Evolutionary conservation across 2,113 vertebrate genomes (phyloP), one percentile per base, ranked within the genome.

Genomic region (Cynoglossus semilaevis): DNA sequence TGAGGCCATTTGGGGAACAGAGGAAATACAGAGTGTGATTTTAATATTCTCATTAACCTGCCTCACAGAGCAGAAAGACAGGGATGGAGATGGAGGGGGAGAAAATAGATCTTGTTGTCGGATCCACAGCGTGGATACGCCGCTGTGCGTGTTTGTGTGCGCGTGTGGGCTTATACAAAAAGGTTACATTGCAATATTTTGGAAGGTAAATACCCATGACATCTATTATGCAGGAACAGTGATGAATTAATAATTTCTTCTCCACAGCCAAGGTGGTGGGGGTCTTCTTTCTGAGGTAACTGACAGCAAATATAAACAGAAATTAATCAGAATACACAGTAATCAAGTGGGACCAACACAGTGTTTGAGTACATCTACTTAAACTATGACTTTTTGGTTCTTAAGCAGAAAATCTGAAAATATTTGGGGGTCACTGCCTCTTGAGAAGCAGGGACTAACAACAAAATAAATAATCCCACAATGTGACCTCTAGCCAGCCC

Each of bases 11-110:
- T 84, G 80, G 83, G 86, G 81, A 78, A 72, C 84, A 90, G 89
- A 91, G 88, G 90, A 90, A 89, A 91, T 88, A 89, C 91, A 91
- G 94, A 94, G 92, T 93, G 94, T 94, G 94, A 92, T 93, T 95
- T 96, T 94, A 95, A 94, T 94, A 93, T 94, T 90, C 84, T 84
- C 87, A 89, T 90, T 87, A 90, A 88, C 87, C 81, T 86, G 82
- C 74, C 78, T 85, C 59, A 38, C 72, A 41, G 82, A 84, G 88
- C 87, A 85, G 74, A 80, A 83, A 84, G 67, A 77, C 72, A 66
- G 40, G 62, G 80, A 80, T 74, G 76, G 70, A 63, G 58, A 64
- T 53, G 66, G 51, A 59, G 60, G 63, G 47, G 57, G 41, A 43
- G 63, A 52, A 65, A 70, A 65, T 64, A 69, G 67, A 82, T 74